Base-by-base conservation (phyloP, 2,113 vertebrate genomes). In the Mixornis gularis region DNA sequence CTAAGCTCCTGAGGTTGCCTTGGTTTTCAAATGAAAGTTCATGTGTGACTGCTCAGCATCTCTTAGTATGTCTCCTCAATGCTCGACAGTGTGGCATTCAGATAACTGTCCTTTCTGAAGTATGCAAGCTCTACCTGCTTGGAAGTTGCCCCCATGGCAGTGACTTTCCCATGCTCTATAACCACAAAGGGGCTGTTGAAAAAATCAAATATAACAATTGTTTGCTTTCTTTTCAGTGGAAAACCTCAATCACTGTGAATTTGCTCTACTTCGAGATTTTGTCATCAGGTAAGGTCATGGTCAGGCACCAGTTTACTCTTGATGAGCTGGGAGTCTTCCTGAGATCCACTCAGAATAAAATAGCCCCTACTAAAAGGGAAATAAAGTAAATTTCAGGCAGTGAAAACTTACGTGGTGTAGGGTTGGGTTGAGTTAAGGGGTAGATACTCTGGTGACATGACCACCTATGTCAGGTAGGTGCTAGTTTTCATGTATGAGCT, bases 231-330 rank as follows among this genome's bases (percentile, higher is more conserved):
- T 97, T 96, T 17, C 96, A 99, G 99, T 99, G 98, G 99, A 99
- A 97, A 99, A 99, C 94, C 98, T 99, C 93, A 98, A 96, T 97
- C 99, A 99, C 96, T 99, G 99, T 95, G 99, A 99, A 98, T 99
- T 99, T 97, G 98, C 99, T 84, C 98, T 98, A 44, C 98, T 99
- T 86, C 98, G 99, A 97, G 99, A 99, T 95, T 99, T 99, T 96
- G 97, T 99, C 94, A 99, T 99, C 97, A 99, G 99, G 99, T 99
- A 97, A 97, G 96, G 85, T 34, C 21, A 38, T 25, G 49, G n/a
- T 69, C 71, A 41, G 11, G 30, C n/a, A 72, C 6, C 14, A 73
- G 27, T 65, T 40, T 82, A 51, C n/a, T 85, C 55, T 51, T 77
- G 51, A 70, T 34, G 14, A 91, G 59, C 26, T 51, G 13, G 11